phyloP scores from a whole-genome alignment of 2,888 invertebrate species.

The Eristalinus aeneus region DNA sequence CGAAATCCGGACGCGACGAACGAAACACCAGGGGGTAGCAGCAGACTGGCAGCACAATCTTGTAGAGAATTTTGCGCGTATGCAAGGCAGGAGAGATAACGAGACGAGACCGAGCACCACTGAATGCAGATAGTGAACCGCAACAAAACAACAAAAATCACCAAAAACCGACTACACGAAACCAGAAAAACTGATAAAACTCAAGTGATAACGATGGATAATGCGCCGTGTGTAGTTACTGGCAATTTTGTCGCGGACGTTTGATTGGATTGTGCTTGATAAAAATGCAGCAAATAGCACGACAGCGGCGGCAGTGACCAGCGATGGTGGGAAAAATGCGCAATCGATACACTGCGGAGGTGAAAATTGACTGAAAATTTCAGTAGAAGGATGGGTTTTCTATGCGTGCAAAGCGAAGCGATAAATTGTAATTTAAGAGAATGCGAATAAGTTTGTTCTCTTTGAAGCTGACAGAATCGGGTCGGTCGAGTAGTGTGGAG shows the following conservation, averaged over 20 bases:
- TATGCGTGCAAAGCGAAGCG: constrained; percentile 28
- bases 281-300: constrained; percentile 16
- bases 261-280: not conserved
- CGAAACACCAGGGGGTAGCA: not conserved
- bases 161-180: not conserved
- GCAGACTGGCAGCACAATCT: constrained; percentile 40
- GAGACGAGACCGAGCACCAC: not conserved
- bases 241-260: not conserved
- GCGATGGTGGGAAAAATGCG: constrained; percentile 18
- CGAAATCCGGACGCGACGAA: constrained; percentile 13
- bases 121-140: not conserved
- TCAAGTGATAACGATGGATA: constrained; percentile 1
- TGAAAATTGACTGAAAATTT: constrained; percentile 63
- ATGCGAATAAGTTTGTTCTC: not conserved
- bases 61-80: constrained; percentile 68
- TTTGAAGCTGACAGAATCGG: not conserved
- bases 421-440: constrained; percentile 23
- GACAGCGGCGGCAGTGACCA: constrained; percentile 37
- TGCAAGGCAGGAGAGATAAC: constrained; percentile 34
- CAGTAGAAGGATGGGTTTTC: constrained; percentile 23
- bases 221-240: not conserved
- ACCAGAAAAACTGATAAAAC: constrained; percentile 35
- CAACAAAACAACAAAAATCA: constrained; percentile 14
- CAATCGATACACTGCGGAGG: constrained; percentile 48
- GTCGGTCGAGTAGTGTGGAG: not conserved